Base-by-base conservation (phyloP, 2,888 invertebrate genomes). In the Cyclophora albipunctata region DNA sequence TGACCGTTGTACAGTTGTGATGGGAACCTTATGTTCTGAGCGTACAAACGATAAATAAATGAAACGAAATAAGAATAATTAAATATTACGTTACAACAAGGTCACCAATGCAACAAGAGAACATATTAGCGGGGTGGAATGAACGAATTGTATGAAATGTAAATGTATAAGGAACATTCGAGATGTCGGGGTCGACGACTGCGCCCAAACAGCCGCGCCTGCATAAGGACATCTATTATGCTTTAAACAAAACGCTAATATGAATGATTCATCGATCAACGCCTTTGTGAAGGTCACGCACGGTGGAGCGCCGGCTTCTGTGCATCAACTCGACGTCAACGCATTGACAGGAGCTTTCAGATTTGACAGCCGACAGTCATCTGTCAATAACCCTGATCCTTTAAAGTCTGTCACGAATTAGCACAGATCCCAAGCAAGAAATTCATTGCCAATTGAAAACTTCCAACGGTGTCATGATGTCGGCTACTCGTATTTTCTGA, bases 261-360 rank as follows among this genome's bases (percentile, higher is more conserved):
- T 73, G 64, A 66, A 67, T 84, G 83, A 83, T 64, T 83, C 83
- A 85, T 66, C 67, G 52, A 49, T 47, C 62, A 65, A 62, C 57
- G 67, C 78, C 78, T 78, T 80, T 76, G 71, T 74, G 67, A 84
- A 84, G 81, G 83, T 78, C 81, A 70, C 72, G 66, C 70, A 37
- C 37, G 37, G 37, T 37, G 37, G 37, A 37, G 5, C 37, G 5
- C 37, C 37, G 4, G 72, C 75, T 72, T 70, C 72, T 68, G 68
- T 42, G 42, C 7, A 34, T 20, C 33, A 33, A 34, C 6, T 37
- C 7, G 33, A 45, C 45, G 7, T 7, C 7, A 33, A 34, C 45
- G 7, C 20, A 20, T 20, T 20, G 20, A 20, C 20, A 20, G 20
- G 20, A 20, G 20, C 20, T 20, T 20, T 20, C 20, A 20, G 20